Percentiles rank a stretch among this genome's conserved stretches.
Conservation (phyloP, 1,140 invertebrate genomes). For the Ooceraea biroi region DNA sequence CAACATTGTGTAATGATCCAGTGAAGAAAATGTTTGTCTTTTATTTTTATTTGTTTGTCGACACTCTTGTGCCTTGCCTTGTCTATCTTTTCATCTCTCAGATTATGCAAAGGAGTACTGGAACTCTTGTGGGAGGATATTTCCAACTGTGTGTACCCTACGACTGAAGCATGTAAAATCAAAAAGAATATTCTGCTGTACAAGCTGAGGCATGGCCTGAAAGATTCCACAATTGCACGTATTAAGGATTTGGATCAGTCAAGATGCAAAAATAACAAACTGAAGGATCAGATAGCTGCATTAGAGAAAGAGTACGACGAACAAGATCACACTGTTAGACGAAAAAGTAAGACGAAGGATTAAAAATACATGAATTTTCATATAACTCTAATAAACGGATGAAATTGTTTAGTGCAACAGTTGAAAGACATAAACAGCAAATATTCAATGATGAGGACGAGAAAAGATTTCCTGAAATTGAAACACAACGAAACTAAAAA, state of each 20-base stretch:
- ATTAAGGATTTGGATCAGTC: constrained; percentile 72
- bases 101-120: constrained; percentile 77
- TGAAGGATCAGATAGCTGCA: constrained; percentile 73
- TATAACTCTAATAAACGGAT: constrained; percentile 1
- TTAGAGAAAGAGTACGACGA: constrained; percentile 78
- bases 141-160: constrained; percentile 68
- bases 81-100: constrained; percentile 46
- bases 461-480: constrained; percentile 76
- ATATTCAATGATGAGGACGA: constrained; percentile 61
- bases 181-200: constrained; percentile 82
- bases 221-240: constrained; percentile 73
- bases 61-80: neutral
- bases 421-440: constrained; percentile 66
- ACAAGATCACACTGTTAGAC: constrained; percentile 75
- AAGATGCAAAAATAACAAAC: constrained; percentile 67
- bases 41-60: constrained; percentile 8
- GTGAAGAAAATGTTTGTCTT: constrained; percentile 62
- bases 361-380: constrained; percentile 21
- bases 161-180: constrained; percentile 73
- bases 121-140: constrained; percentile 81
- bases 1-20: constrained; percentile 45
- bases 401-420: constrained; percentile 71
- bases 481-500: constrained; percentile 76
- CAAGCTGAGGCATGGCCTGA: constrained; percentile 73
- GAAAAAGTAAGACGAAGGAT: constrained; percentile 76